Conservation (phyloP, 2,113 vertebrate genomes). For the Barnardius zonarius region DNA sequence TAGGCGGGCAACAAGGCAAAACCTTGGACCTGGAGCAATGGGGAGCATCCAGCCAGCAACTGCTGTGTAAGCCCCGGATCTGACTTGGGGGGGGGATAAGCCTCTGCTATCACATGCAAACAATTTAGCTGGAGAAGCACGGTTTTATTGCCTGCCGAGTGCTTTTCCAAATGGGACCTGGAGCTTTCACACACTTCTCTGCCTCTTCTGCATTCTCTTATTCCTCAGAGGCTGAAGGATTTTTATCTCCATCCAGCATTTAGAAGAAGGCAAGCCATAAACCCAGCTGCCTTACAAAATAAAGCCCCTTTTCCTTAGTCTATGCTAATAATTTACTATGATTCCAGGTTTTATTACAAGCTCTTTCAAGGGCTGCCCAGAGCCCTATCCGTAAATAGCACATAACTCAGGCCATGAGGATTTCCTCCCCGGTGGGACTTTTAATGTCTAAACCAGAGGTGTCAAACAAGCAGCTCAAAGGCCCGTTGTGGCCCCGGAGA, state of each 20-base stretch:
- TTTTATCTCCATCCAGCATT: slow-evolving; percentile 39
- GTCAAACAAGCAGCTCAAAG: slow-evolving; percentile 53
- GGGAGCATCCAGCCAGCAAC: background rate
- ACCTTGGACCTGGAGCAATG: background rate
- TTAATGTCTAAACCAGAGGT: slow-evolving; percentile 63
- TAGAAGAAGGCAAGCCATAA: background rate
- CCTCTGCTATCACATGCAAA: background rate
- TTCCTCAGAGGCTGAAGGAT: slow-evolving; percentile 19
- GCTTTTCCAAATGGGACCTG: slow-evolving; percentile 42
- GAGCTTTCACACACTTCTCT: slow-evolving; percentile 12
- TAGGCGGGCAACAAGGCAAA: background rate
- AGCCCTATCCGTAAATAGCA: slow-evolving; percentile 25
- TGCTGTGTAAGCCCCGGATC: background rate
- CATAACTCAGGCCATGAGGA: slow-evolving; percentile 44
- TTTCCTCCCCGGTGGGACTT: slow-evolving; percentile 52
- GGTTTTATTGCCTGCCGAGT: slow-evolving; percentile 14
- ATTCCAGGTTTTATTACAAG: slow-evolving; percentile 26
- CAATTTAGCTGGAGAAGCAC: background rate
- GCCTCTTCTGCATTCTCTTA: slow-evolving; percentile 34
- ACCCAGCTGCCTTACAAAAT: slow-evolving; percentile 26
- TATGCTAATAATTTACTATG: slow-evolving; percentile 34
- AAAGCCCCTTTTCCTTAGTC: slow-evolving; percentile 7
- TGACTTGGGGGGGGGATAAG: background rate
- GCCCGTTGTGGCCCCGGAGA: slow-evolving; percentile 26
- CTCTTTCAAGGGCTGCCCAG: slow-evolving; percentile 47